Conservation (phyloP, 1,140 invertebrate genomes). For the Camponotus vicinus region DNA sequence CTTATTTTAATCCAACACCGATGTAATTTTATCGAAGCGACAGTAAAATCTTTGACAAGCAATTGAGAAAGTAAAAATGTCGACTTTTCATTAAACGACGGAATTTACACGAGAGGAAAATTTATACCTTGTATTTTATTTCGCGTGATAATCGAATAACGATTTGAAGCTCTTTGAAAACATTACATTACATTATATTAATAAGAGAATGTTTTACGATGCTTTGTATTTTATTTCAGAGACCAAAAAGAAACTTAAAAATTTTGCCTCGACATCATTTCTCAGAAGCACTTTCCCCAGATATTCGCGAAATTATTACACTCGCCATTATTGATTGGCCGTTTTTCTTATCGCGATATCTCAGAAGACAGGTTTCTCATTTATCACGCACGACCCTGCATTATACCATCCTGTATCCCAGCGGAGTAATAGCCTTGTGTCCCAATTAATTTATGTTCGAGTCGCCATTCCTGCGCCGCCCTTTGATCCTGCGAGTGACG, state of each 20-base stretch:
- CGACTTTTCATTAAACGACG: not conserved
- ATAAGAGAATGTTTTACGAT: not conserved
- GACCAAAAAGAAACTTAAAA: no score
- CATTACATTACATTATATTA: not conserved
- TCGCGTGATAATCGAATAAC: no score
- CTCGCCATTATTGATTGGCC: no score
- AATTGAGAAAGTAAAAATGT: not conserved
- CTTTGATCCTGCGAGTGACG: slow-evolving; percentile 75
- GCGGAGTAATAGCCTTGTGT: slow-evolving; percentile 80
- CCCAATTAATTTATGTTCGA: slow-evolving; percentile 83
- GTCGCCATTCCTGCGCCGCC: slow-evolving; percentile 66
- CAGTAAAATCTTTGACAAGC: slow-evolving; percentile 1
- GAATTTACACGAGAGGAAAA: not conserved
- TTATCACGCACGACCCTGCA: slow-evolving; percentile 7
- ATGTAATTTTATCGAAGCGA: slow-evolving; percentile 59
- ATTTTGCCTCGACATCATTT: not conserved
- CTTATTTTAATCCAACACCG: slow-evolving; percentile 16
- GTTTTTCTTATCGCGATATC: not conserved
- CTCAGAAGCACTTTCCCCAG: not conserved
- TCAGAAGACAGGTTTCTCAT: not conserved
- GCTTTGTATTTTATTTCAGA: not conserved
- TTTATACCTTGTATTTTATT: not conserved
- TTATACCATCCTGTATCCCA: slow-evolving; percentile 8
- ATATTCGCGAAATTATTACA: not conserved
- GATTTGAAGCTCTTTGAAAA: not conserved